Percentiles rank a stretch among this genome's conserved stretches.
Evolutionary conservation across 1,140 invertebrate genomes (phyloP).

Genomic region (Saccostrea echinata): DNA sequence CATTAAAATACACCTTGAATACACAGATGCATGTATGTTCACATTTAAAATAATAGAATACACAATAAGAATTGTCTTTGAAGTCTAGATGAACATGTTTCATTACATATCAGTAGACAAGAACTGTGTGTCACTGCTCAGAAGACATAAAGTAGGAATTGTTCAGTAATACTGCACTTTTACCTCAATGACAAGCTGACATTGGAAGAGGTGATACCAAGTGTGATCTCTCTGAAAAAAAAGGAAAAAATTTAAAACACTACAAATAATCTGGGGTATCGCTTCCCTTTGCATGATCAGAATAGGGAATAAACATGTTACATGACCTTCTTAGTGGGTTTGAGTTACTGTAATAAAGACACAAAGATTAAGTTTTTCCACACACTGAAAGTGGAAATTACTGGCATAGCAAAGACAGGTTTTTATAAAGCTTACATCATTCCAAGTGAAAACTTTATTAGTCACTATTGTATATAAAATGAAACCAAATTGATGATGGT

Average conservation of each 20-base stretch:
- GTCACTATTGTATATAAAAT: not conserved
- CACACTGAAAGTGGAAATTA: not conserved
- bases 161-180: not conserved
- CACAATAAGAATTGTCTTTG: not conserved
- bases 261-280: not conserved
- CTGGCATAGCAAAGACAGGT: not conserved
- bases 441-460: not conserved
- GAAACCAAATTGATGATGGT: not conserved
- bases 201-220: not conserved
- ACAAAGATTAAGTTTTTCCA: not conserved
- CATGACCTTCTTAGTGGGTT: not conserved
- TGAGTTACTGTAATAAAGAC: not conserved
- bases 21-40: not conserved
- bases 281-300: constrained; percentile 8
- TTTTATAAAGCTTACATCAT: not conserved
- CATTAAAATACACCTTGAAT: too few species aligned
- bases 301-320: not conserved
- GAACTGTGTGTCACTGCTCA: not conserved
- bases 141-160: not conserved
- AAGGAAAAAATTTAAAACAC: too few species aligned
- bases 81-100: not conserved
- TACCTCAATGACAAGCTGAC: not conserved
- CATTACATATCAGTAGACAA: not conserved
- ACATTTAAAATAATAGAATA: not conserved
- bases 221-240: not conserved